phyloP scores from a whole-genome alignment of 2,797 vertebrate species.

The Amazona finschi region DNA sequence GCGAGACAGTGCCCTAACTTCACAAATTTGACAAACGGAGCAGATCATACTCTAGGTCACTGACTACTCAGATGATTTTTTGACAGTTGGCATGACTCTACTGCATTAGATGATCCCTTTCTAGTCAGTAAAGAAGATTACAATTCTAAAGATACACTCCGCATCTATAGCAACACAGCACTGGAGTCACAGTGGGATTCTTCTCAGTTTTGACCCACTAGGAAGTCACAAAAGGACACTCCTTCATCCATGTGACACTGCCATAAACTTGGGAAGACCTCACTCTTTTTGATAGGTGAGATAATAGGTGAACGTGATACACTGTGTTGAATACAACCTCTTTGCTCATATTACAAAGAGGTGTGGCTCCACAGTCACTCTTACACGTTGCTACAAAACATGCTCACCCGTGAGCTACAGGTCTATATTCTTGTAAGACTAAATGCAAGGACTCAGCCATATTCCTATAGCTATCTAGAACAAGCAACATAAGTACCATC shows the following conservation, averaged over 20 bases:
- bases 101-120: background rate
- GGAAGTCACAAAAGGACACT: background rate
- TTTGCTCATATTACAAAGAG: background rate
- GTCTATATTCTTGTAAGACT: background rate
- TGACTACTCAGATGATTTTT: conserved; percentile 46
- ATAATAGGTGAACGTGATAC: background rate
- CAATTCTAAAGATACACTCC: background rate
- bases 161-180: background rate
- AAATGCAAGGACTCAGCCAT: background rate
- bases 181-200: background rate
- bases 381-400: background rate
- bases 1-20: conserved; percentile 44
- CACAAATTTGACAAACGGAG: conserved; percentile 59
- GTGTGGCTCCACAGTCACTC: background rate
- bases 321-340: background rate
- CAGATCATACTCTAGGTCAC: background rate
- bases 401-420: fast-evolving
- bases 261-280: background rate
- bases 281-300: background rate
- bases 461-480: background rate
- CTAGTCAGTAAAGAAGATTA: background rate
- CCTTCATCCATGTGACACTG: fast-evolving
- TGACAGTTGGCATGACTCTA: conserved; percentile 13
- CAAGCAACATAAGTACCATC: background rate
- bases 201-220: background rate